Base-by-base conservation (phyloP, 2,888 invertebrate species). In the Eulithis testata region DNA sequence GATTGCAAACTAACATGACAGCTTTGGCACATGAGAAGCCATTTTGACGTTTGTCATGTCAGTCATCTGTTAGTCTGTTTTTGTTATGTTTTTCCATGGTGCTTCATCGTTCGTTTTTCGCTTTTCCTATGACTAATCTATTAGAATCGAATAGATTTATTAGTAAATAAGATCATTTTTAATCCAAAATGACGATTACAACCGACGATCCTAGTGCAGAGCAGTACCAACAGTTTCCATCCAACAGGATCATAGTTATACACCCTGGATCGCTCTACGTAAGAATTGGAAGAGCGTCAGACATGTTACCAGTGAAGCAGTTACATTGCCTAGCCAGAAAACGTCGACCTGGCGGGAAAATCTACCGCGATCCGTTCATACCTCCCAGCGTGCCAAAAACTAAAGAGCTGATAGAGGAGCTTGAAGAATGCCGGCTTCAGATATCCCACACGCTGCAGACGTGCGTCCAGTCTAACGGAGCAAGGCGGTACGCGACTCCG, bases 251-350 rank as follows among this genome's bases (percentile, higher is more conserved):
- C 50, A 96, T 99, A 66, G 96, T 99, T n/a, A 98, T 99, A 63
- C 98, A 99, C 83, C 98, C 99, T 21, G 99, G 99, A 7, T 99
- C 98, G 0, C 94, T 97, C 55, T 96, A 97, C 85, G 94, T 99
- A 31, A 94, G 98, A 69, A 97, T 99, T 81, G 99, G 99, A 0
- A 92, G 97, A 76, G 98, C 98, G 1, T 97, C 98, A 0, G 99
- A 99, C 86, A 92, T 97, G 3, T 95, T 97, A 82, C 99, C 99
- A 9, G 94, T 96, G 62, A 96, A 96, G 45, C 94, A 98, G 65
- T 93, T 98, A 0, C 98, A 99, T 88, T 97, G 97, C 54, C 95
- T 98, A 64, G 98, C 97, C 0, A 94, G 97, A 66, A 95, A 94
- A 83, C 89, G 95, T 40, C 89, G 93, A 45, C 88, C 90, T 0